Conservation (phyloP, 2,888 invertebrate genomes). For the Liodrosophila aerea region DNA sequence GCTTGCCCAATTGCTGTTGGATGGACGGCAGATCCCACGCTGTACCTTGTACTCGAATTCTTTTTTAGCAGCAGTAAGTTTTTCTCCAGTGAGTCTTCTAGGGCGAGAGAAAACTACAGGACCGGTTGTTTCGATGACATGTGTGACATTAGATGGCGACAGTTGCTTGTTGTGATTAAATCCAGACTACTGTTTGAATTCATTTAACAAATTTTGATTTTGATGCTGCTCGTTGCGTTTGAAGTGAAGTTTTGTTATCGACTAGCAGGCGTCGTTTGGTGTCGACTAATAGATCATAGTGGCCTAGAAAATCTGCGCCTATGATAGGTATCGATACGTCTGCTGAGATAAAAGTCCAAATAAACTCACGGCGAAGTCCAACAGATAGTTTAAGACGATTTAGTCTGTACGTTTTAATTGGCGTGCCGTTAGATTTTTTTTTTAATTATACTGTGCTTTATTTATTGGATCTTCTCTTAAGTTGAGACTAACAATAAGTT, state of each 20-base stretch:
- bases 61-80: too few species aligned
- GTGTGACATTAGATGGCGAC: neutral
- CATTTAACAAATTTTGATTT: neutral
- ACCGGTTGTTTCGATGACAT: neutral
- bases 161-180: neutral
- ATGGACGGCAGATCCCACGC: neutral
- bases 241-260: neutral
- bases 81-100: neutral
- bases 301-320: neutral
- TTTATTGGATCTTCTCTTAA: too few species aligned
- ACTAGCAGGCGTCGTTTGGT: neutral
- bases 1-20: neutral
- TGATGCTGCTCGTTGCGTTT: neutral
- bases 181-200: neutral
- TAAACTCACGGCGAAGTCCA: neutral
- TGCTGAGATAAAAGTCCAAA: neutral
- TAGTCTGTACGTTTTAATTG: neutral
- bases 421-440: too few species aligned
- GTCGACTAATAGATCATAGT: neutral
- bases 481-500: too few species aligned
- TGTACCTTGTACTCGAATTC: neutral
- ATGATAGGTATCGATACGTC: neutral
- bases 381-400: neutral
- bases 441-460: too few species aligned
- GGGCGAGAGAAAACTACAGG: neutral